Evolutionary conservation across 1,140 invertebrate genomes (phyloP), one percentile per base, ranked within the genome.

Genomic region (Leptinotarsa undecemlineata): DNA sequence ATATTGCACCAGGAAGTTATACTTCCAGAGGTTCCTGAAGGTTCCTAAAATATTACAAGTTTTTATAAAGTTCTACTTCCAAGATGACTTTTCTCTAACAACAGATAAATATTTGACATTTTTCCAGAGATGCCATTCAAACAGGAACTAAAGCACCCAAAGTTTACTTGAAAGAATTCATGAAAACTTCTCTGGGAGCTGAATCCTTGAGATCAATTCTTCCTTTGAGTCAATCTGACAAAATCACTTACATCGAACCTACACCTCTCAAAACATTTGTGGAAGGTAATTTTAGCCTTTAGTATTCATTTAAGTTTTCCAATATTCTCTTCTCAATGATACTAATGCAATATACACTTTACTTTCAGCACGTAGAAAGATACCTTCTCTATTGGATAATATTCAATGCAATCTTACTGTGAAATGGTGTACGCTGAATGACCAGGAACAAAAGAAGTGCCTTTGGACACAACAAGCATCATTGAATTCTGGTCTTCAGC

Each of bases 401-500:
- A 72, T 82, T 6, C 78, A 82, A 4, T 91, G 89, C 76, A 83
- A 86, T 0, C 85, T 85, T 5, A 79, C 82, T 0, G 85, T 88
- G 8, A 86, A 87, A 76, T 90, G 89, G 90, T 91, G 91, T 75
- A 89, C 90, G 0, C 81, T 86, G 0, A 88, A 85, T n/a, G 67
- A 85, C 0, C 23, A 77, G 0, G 91, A 91, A 73, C 82, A 85
- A 3, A 78, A 79, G 69, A 92, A 92, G 79, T 93, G 91, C 78
- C 76, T 81, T 4, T 91, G 90, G 88, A 78, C 91, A 13, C 82
- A 87, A 1, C 84, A 85, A 57, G 87, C 89, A 2, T 86, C 88
- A 0, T 79, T 86, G 57, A 84, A 84, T n/a, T 83, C 89, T 14
- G 90, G 90, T 5, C 86, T 92, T 13, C 85, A 88, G 75, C 91